Percentiles rank a stretch among this genome's conserved stretches.
These are phyloP conservation scores for Lithosia quadra DNA, from an alignment of 2,888 invertebrate species.

Conservation along the genomic window DNA sequence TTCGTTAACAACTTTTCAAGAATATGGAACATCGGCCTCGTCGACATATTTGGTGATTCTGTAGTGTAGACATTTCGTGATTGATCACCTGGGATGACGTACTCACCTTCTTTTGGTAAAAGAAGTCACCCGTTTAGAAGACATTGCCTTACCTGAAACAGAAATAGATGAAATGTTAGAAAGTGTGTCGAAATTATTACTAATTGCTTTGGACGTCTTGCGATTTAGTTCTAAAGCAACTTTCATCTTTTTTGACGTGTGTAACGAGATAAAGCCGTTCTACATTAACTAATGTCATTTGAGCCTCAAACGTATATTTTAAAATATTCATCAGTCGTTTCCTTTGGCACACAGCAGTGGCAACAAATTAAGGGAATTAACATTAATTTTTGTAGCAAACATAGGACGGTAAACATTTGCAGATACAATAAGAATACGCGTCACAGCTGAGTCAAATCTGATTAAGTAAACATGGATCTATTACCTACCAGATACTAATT, in stretches of 20 bases:
- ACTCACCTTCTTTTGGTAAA: conserved; percentile 76
- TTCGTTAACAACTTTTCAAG: conserved; percentile 42
- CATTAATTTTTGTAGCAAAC: conserved; percentile 32
- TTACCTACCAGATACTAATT: conserved; percentile 35
- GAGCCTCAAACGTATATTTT: conserved; percentile 3
- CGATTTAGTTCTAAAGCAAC: conserved; percentile 27
- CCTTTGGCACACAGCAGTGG: conserved; percentile 15
- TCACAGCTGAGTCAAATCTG: conserved; percentile 32
- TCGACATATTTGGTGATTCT: conserved; percentile 44
- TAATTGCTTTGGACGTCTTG: conserved; percentile 36
- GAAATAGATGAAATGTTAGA: conserved; percentile 62
- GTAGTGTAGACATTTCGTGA: conserved; percentile 57
- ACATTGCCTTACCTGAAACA: conserved; percentile 85
- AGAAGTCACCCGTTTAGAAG: conserved; percentile 80
- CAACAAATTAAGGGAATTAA: conserved; percentile 24
- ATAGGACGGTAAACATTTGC: conserved; percentile 24
- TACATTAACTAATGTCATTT: conserved; percentile 13
- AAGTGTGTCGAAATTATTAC: conserved; percentile 27
- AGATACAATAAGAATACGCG: conserved; percentile 30
- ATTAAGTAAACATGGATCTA: conserved; percentile 33
- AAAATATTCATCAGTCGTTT: conserved; percentile 18
- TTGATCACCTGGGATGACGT: conserved; percentile 60
- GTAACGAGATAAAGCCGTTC: conserved; percentile 13
- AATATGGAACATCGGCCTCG: conserved; percentile 66
- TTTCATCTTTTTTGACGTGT: conserved; percentile 27